Conservation (phyloP, 2,888 invertebrate species). For the Drosophila setosimentum region DNA sequence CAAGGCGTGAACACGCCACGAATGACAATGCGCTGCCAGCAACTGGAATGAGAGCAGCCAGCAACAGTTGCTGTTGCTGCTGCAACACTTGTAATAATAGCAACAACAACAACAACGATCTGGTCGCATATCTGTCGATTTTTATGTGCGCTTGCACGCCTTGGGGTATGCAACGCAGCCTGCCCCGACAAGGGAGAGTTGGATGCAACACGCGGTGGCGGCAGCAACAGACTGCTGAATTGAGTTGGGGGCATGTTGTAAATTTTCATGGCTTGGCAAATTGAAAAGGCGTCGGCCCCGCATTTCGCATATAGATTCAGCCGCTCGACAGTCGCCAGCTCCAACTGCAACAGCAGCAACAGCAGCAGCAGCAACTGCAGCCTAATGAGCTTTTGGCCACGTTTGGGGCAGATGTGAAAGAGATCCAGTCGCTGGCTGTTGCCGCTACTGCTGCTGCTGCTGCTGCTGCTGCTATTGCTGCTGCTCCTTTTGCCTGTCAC, state of each 20-base stretch:
- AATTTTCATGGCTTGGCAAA: conserved; percentile 75
- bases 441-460: neutral
- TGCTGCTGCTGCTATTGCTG: neutral
- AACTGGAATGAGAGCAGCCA: conserved; percentile 36
- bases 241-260: conserved; percentile 57
- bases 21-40: conserved; percentile 71
- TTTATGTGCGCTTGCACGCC: conserved; percentile 83
- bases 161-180: conserved; percentile 80
- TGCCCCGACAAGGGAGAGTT: neutral
- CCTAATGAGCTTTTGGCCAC: conserved; percentile 73
- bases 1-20: conserved; percentile 82
- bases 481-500: conserved; percentile 59
- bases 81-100: conserved; percentile 21
- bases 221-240: neutral
- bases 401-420: conserved; percentile 6
- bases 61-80: conserved; percentile 28
- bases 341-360: neutral
- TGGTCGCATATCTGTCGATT: conserved; percentile 78
- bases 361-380: conserved; percentile 11
- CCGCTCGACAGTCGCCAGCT: neutral
- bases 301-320: conserved; percentile 70
- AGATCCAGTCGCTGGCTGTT: conserved; percentile 13
- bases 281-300: conserved; percentile 77
- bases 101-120: conserved; percentile 47
- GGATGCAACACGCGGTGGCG: neutral